These are phyloP conservation scores for Garra rufa DNA, from an alignment of 2,113 vertebrate genomes.

Conservation along the genomic window DNA sequence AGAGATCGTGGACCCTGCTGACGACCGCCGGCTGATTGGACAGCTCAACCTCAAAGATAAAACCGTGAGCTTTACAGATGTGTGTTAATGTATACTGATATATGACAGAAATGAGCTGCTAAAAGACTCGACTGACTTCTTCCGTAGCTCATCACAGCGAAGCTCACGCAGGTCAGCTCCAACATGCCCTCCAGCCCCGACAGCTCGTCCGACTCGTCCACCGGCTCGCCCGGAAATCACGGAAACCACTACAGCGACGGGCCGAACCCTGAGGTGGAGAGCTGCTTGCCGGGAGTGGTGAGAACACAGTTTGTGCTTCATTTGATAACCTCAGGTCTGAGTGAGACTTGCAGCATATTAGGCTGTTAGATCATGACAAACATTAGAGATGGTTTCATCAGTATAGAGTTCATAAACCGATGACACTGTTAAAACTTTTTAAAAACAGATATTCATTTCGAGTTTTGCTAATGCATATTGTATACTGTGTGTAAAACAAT, in stretches of 20 bases:
- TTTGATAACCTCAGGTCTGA: neutral
- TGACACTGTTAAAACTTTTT: too few species aligned
- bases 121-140: neutral
- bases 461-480: too few species aligned
- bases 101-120: neutral
- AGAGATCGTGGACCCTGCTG: conserved; percentile 94
- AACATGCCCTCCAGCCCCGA: conserved; percentile 99
- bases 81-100: neutral
- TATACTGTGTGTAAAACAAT: too few species aligned
- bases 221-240: conserved; percentile 96
- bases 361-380: too few species aligned
- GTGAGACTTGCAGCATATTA: too few species aligned
- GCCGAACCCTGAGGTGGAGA: conserved; percentile 96
- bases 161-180: conserved; percentile 97
- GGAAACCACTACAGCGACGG: conserved; percentile 97
- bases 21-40: conserved; percentile 95
- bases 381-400: too few species aligned
- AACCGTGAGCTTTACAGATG: conserved; percentile 79
- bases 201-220: conserved; percentile 98
- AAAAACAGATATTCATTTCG: too few species aligned
- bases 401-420: too few species aligned
- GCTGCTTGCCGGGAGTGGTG: conserved; percentile 97
- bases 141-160: conserved; percentile 92
- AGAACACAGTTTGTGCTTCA: conserved; percentile 48
- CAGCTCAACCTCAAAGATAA: conserved; percentile 98